A percentile compares a stretch with the other conserved stretches of the same genome.
Evolutionary conservation across 2,797 vertebrate species (phyloP).

Genomic region (Crossoptilon crossoptilon): DNA sequence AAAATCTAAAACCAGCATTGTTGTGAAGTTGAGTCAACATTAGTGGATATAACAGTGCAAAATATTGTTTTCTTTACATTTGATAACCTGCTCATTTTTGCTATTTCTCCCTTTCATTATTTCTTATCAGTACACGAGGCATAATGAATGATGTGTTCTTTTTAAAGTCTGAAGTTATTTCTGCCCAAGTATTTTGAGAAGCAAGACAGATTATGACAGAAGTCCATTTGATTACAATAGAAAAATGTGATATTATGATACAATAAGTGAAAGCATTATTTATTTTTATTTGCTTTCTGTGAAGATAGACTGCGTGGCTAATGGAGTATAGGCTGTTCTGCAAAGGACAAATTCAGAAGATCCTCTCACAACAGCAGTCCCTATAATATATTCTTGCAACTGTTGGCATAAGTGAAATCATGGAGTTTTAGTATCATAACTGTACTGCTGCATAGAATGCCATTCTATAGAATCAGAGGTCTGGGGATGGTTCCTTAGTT

Average conservation of each 20-base stretch:
- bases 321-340: neutral
- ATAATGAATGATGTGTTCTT: neutral
- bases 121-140: neutral
- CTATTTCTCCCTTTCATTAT: neutral
- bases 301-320: neutral
- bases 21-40: neutral
- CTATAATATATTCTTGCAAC: neutral
- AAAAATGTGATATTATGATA: neutral
- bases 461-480: neutral
- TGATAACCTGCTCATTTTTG: neutral
- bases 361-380: neutral
- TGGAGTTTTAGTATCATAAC: neutral
- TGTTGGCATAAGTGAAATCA: neutral
- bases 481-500: neutral
- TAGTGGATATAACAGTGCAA: neutral
- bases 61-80: accelerated
- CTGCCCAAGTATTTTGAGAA: neutral
- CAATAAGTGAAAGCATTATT: neutral
- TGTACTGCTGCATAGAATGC: neutral
- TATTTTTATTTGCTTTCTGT: neutral
- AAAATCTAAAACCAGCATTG: neutral
- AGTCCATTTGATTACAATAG: neutral
- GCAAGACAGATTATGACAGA: neutral
- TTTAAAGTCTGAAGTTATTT: neutral
- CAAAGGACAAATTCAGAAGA: neutral